phyloP scores from a whole-genome alignment of 2,797 vertebrate genomes.

The Xiphophorus birchmanni region DNA sequence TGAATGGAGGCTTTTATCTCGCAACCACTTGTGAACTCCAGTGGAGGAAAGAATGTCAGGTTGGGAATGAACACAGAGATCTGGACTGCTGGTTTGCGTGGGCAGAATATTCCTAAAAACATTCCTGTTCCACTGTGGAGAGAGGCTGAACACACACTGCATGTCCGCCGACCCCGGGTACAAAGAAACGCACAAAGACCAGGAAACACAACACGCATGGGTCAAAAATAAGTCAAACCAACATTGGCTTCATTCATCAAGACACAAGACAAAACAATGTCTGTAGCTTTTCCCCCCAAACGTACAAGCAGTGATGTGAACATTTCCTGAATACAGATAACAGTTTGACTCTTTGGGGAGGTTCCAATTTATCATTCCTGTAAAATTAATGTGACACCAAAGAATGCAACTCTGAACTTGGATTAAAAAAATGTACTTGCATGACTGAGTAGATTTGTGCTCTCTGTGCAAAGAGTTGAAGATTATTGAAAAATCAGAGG shows the following conservation, averaged over 20 bases:
- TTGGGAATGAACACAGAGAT: conserved; percentile 42
- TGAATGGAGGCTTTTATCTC: conserved; percentile 80
- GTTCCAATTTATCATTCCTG: conserved; percentile 34
- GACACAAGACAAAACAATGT: conserved; percentile 60
- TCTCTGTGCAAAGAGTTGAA: not conserved
- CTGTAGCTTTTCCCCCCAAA: conserved; percentile 16
- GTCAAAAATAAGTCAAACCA: conserved; percentile 60
- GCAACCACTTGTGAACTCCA: conserved; percentile 65
- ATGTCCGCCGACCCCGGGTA: conserved; percentile 7
- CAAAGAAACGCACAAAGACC: conserved; percentile 18
- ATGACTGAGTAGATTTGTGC: conserved; percentile 13
- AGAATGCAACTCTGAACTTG: conserved; percentile 14
- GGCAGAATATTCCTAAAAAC: conserved; percentile 57
- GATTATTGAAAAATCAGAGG: not conserved
- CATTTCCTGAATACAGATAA: conserved; percentile 33
- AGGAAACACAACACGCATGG: conserved; percentile 43
- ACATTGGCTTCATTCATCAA: conserved; percentile 41
- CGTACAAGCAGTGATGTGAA: conserved; percentile 18
- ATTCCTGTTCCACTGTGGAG: conserved; percentile 18
- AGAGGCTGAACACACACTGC: conserved; percentile 5
- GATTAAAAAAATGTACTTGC: not conserved
- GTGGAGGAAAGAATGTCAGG: conserved; percentile 71
- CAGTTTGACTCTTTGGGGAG: conserved; percentile 31
- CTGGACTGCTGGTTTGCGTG: conserved; percentile 34
- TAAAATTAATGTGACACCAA: conserved; percentile 16